Evolutionary conservation across 2,113 vertebrate genomes (phyloP), one percentile per base, ranked within the genome.

Genomic region (Onychorhynchus coronatus): DNA sequence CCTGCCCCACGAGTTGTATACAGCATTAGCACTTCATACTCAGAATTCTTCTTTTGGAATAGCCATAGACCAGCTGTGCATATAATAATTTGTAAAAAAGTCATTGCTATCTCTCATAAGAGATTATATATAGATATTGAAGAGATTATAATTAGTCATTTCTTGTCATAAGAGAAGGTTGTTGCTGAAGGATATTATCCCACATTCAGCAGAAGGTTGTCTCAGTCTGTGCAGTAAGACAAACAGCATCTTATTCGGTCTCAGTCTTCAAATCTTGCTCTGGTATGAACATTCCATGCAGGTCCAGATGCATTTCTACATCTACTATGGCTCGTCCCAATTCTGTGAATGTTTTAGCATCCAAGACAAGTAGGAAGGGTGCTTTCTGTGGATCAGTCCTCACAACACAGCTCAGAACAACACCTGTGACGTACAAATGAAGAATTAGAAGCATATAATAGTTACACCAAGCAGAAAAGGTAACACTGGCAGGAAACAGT

Each of bases 271-370:
- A 23, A 39, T 41, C 67, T 22, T 92, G 81, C 27, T 97, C 93
- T 21, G 98, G 98, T 90, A 99, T 98, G 74, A 99, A 99, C 21
- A 98, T 37, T 30, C 99, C 99, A 0, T 99, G 99, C 95, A 99
- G 97, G 71, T 99, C 99, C 91, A 98, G 92, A 35, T 98, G 97
- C 76, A 99, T 76, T 14, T 98, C 97, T 15, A 90, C 91, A 10
- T 97, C 92, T 17, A 99, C 76, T 2, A 56, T 95, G 9, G 99
- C 99, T 6, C 99, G 98, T 33, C 98, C 99, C 16, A 99, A 37
- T 93, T 99, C 99, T 74, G 98, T 98, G 41, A 99, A 99, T 4
- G 97, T 99, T 96, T 95, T 98, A 82, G 98, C 99, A 94, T 99
- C 99, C 77, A 99, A 97, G 62, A 99, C 52, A 62, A 99, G 97